Evolutionary conservation across 2,797 vertebrate species (phyloP).

Genomic region (Gambelia wislizenii): DNA sequence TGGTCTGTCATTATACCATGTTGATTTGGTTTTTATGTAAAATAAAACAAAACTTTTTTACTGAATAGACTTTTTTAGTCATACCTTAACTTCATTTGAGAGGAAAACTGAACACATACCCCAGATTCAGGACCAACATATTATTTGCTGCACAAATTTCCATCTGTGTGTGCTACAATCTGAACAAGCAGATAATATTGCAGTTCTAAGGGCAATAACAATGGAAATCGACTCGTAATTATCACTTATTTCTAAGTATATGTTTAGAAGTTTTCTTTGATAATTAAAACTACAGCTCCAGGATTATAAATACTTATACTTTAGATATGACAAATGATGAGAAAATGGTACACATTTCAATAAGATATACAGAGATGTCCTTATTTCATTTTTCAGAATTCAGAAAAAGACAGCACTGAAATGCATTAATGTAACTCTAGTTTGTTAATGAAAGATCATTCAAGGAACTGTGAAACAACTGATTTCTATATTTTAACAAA

Average conservation of each 20-base stretch:
- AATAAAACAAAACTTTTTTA: neutral
- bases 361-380: neutral
- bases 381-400: conserved; percentile 39
- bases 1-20: neutral
- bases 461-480: neutral
- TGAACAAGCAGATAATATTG: neutral
- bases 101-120: neutral
- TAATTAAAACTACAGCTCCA: neutral
- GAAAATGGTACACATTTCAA: neutral
- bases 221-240: neutral
- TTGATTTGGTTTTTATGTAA: neutral
- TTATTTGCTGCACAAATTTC: no score
- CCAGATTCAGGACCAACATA: neutral
- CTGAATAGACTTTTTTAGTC: neutral
- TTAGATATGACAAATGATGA: neutral
- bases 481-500: conserved; percentile 56
- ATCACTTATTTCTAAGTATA: neutral
- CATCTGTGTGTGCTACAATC: neutral
- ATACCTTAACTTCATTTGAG: neutral
- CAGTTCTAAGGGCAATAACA: neutral
- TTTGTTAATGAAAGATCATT: conserved; percentile 56
- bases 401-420: conserved; percentile 21
- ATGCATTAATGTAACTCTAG: conserved; percentile 49
- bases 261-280: neutral
- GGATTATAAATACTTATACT: neutral